Conservation (phyloP, 2,113 vertebrate species). For the Phalacrocorax aristotelis region DNA sequence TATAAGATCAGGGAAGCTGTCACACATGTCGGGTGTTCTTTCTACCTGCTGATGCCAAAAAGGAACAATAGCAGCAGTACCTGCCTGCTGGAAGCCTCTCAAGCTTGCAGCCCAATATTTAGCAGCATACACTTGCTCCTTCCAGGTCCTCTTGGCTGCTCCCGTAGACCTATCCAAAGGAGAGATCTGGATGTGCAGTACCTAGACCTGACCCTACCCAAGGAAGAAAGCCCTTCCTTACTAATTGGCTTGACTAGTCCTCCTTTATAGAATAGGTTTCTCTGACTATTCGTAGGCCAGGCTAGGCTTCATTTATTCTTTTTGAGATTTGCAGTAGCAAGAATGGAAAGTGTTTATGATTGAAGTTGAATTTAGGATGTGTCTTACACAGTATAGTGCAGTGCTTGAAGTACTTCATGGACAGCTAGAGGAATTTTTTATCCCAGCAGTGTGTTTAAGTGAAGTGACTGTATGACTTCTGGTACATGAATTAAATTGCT, state of each 20-base stretch:
- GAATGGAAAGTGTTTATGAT: background rate
- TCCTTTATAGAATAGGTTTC: background rate
- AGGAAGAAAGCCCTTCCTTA: background rate
- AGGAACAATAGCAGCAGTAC: background rate
- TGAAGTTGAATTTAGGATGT: background rate
- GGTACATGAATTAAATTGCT: background rate
- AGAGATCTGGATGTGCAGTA: background rate
- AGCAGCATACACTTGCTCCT: background rate
- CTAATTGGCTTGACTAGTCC: background rate
- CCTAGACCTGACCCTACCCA: background rate
- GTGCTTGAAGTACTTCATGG: background rate
- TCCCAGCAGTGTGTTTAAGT: background rate
- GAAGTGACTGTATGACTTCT: background rate
- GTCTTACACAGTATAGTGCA: background rate
- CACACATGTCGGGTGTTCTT: background rate
- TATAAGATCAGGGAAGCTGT: background rate
- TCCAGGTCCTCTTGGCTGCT: background rate
- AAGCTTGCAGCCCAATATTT: background rate
- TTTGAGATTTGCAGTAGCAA: background rate
- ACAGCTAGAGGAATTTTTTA: background rate
- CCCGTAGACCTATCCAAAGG: background rate
- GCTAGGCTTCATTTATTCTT: background rate
- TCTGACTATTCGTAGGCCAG: background rate
- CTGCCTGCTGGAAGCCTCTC: background rate
- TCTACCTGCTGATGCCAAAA: background rate